These are phyloP conservation scores for Parthenolecanium corni DNA, from an alignment of 2,888 invertebrate genomes.

Conservation along the genomic window DNA sequence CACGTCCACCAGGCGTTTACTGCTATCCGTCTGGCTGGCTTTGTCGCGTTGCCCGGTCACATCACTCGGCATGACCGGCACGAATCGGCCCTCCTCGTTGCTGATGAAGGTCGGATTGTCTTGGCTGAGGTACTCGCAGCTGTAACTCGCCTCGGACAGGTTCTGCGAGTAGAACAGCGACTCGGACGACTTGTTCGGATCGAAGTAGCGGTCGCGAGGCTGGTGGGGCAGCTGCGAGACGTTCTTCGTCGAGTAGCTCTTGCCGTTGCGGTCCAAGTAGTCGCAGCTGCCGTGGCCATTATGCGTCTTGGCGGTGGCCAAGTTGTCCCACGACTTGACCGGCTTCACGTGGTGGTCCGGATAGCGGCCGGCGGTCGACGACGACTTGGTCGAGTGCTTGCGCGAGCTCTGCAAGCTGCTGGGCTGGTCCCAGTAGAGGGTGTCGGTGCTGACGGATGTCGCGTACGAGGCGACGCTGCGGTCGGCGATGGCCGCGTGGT, in stretches of 20 bases:
- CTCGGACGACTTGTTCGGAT: slow-evolving; percentile 66
- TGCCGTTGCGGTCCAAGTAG: slow-evolving; percentile 22
- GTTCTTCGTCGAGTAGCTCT: slow-evolving; percentile 29
- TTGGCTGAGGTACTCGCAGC: slow-evolving; percentile 53
- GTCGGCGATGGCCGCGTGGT: slow-evolving; percentile 44
- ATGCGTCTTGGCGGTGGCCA: slow-evolving; percentile 57
- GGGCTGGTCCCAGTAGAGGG: slow-evolving; percentile 62
- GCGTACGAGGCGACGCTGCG: slow-evolving; percentile 70
- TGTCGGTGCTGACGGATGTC: slow-evolving; percentile 75
- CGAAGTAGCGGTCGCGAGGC: slow-evolving; percentile 17
- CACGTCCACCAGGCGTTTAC: slow-evolving; percentile 33
- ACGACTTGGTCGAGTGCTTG: slow-evolving; percentile 35
- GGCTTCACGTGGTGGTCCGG: slow-evolving; percentile 48
- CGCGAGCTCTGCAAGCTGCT: slow-evolving; percentile 30
- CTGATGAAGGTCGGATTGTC: slow-evolving; percentile 24
- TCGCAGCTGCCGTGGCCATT: slow-evolving; percentile 12
- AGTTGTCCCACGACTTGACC: slow-evolving; percentile 73
- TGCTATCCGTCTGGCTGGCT: slow-evolving; percentile 36
- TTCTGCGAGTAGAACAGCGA: slow-evolving; percentile 57
- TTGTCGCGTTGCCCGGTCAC: slow-evolving; percentile 32
- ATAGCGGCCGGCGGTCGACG: slow-evolving; percentile 30
- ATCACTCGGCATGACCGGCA: slow-evolving; percentile 30
- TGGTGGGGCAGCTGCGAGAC: slow-evolving; percentile 6
- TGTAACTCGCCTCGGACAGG: slow-evolving; percentile 53
- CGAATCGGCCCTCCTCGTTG: slow-evolving; percentile 31